These are phyloP conservation scores for Phrynocephalus vlangalii DNA, from an alignment of 2,797 vertebrate species.

Conservation along the genomic window DNA sequence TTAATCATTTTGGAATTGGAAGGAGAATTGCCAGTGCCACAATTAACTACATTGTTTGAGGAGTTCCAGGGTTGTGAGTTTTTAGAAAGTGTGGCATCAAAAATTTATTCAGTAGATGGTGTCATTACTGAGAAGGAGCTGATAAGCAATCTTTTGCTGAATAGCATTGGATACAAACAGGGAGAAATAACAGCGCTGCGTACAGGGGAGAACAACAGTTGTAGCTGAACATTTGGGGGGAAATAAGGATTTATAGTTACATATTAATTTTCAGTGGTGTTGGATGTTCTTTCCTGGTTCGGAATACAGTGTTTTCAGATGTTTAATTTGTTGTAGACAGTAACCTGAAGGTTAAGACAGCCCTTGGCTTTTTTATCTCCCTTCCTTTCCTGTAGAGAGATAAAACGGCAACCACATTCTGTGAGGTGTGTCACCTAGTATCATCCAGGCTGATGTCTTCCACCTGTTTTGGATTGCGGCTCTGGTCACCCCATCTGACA, in stretches of 20 bases:
- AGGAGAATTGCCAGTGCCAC: neutral
- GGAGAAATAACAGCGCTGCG: neutral
- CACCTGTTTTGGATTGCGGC: neutral
- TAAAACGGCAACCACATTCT: neutral
- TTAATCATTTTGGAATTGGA: neutral
- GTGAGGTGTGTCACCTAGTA: neutral
- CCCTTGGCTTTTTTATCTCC: too few relatives aligned
- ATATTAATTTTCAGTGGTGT: neutral
- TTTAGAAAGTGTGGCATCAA: neutral
- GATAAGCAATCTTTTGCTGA: neutral
- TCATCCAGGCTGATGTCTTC: neutral
- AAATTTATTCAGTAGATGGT: neutral
- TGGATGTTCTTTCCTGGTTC: neutral
- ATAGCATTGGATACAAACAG: neutral
- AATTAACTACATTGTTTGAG: neutral
- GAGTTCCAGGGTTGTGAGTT: neutral
- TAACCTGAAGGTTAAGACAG: neutral
- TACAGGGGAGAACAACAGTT: neutral
- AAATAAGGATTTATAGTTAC: neutral
- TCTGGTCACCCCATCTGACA: neutral
- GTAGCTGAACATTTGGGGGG: neutral
- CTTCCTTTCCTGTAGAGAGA: neutral
- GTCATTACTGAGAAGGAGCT: neutral
- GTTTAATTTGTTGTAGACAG: neutral
- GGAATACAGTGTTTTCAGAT: too few relatives aligned